These are phyloP conservation scores for Drosophila recens DNA, from an alignment of 2,888 invertebrate species.

Conservation along the genomic window DNA sequence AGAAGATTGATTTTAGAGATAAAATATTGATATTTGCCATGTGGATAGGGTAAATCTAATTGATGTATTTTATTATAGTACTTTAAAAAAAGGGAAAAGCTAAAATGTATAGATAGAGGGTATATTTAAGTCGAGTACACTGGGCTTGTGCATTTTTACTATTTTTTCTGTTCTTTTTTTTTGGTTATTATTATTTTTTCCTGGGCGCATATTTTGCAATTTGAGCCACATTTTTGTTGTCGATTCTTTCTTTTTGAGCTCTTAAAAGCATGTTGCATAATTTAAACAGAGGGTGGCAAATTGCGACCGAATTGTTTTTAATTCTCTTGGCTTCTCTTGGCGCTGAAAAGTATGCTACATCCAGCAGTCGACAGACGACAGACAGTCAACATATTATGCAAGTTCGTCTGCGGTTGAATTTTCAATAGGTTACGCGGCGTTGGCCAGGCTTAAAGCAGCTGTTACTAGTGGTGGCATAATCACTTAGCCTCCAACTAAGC, in stretches of 20 bases:
- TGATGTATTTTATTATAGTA: not conserved
- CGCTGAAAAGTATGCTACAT: conserved; percentile 49
- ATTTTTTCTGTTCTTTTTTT: not conserved
- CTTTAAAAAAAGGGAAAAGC: not conserved
- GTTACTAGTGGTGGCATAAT: conserved; percentile 19
- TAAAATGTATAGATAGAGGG: not conserved
- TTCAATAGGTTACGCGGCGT: conserved; percentile 29
- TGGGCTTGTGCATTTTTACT: not conserved
- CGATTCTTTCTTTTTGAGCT: conserved; percentile 36
- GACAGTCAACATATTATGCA: conserved; percentile 28
- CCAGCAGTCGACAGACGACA: not conserved
- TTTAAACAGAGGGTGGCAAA: conserved; percentile 57
- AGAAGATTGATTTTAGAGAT: not conserved
- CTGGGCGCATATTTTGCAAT: conserved; percentile 53
- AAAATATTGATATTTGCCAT: not conserved
- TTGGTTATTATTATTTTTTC: conserved; percentile 19
- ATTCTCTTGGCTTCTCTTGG: conserved; percentile 37
- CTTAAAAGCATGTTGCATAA: conserved; percentile 79
- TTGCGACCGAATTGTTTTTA: conserved; percentile 62
- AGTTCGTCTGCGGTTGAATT: conserved; percentile 28
- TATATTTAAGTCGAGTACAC: not conserved
- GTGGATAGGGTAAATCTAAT: not conserved
- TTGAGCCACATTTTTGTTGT: conserved; percentile 32
- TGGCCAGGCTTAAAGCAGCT: conserved; percentile 30
- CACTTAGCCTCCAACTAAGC: conserved; percentile 45